A percentile compares a stretch with the other conserved stretches of the same genome.
Conservation (phyloP, 1,140 invertebrate genomes). For the Drosophila virilis region DNA sequence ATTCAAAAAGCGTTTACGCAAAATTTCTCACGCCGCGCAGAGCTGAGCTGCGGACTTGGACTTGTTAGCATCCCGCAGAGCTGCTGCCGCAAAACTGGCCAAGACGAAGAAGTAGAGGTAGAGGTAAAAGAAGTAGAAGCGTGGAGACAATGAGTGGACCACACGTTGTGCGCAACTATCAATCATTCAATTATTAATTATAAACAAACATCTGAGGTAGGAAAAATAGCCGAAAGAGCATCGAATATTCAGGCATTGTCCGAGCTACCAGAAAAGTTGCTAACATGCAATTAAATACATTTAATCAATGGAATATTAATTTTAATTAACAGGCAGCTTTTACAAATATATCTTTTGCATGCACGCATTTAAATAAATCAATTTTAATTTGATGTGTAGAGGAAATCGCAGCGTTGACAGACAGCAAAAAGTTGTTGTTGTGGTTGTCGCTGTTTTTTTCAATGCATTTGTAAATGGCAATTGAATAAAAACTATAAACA, state of each 20-base stretch:
- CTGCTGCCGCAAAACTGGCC: conserved; percentile 46
- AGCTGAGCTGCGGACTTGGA: conserved; percentile 21
- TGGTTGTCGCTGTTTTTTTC: too few relatives aligned
- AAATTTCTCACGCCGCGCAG: conserved; percentile 35
- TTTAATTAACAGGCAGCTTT: conserved; percentile 56
- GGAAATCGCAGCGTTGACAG: conserved; percentile 39
- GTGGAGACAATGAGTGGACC: conserved; percentile 36
- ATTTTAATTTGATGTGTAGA: conserved; percentile 43
- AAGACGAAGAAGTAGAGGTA: conserved; percentile 19
- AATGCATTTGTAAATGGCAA: conserved; percentile 59
- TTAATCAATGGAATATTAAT: conserved; percentile 71
- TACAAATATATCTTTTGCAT: conserved; percentile 30
- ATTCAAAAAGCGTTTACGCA: conserved; percentile 28
- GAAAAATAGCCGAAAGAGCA: not conserved
- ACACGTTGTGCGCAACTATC: conserved; percentile 66
- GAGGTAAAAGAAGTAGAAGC: not conserved
- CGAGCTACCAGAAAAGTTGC: conserved; percentile 59
- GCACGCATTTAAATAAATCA: conserved; percentile 58
- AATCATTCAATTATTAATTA: conserved; percentile 75
- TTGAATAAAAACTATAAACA: conserved; percentile 11
- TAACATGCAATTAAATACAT: conserved; percentile 58
- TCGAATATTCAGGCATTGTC: conserved; percentile 19
- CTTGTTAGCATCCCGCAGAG: conserved; percentile 56
- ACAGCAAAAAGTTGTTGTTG: conserved; percentile 45
- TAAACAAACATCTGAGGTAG: conserved; percentile 45